Conservation (phyloP, 2,113 vertebrate species). For the Siniperca knerii region DNA sequence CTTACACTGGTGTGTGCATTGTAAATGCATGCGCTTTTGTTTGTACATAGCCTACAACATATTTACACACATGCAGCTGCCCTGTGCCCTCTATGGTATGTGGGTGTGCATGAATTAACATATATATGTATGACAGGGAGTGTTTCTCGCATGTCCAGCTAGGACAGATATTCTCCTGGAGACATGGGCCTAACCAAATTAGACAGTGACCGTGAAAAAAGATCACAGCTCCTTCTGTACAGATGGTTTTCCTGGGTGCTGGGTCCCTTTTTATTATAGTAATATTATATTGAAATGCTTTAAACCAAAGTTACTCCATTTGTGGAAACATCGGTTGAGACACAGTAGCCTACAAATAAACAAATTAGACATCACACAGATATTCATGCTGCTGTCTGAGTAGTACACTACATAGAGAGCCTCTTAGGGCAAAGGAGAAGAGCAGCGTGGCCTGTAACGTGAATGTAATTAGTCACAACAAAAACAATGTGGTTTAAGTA, state of each 20-base stretch:
- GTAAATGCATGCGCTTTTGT: constrained; percentile 21
- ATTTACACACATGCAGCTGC: constrained; percentile 2
- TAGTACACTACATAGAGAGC: neutral
- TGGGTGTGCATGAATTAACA: constrained; percentile 28
- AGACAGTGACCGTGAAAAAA: constrained; percentile 61
- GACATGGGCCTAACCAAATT: constrained; percentile 66
- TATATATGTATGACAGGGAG: constrained; percentile 29
- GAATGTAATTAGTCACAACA: neutral
- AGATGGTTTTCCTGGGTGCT: neutral
- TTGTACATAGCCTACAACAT: neutral
- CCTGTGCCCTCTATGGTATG: neutral
- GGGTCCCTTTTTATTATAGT: too few species aligned
- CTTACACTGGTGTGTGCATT: neutral
- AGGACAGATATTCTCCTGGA: constrained; percentile 65
- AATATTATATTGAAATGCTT: neutral
- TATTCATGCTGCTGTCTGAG: neutral
- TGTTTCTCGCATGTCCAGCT: constrained; percentile 55
- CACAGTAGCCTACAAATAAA: neutral
- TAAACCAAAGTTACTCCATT: neutral
- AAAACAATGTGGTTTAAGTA: neutral
- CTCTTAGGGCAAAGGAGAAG: neutral
- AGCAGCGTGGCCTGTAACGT: neutral
- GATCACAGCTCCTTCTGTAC: constrained; percentile 26
- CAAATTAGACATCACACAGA: neutral
- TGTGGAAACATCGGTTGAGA: neutral